Base-by-base conservation (phyloP, 2,797 vertebrate genomes). In the Cryptoblepharus egeriae region DNA sequence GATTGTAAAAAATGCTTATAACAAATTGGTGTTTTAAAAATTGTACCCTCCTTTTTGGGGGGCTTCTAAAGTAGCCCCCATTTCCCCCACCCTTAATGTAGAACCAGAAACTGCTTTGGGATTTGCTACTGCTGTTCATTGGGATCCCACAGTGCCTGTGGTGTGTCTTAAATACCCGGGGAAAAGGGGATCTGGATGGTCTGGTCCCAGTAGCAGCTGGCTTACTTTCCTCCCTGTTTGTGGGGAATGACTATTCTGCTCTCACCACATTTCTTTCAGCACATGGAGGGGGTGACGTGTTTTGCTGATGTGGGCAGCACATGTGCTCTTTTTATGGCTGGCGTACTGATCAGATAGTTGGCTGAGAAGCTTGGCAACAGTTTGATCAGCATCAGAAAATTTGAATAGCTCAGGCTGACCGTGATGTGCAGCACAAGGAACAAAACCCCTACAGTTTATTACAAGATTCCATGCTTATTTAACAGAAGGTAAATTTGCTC, bases 191-290 rank as follows among this genome's bases (percentile, higher is more conserved):
- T 3, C 24, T 55, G n/a, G 35, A 6, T 26, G 63, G 74, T 26
- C n/a, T n/a, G 22, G 42, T 63, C 9, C 61, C 6, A 35, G 39
- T 28, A 3, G 2, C 0, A 2, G 65, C 52, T 52, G n/a, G 9
- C 2, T n/a, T 9, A n/a, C 22, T 64, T n/a, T 20, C n/a, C 18
- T 24, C 9, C 30, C 0, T 2, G 37, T 0, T 1, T 37, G n/a
- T n/a, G 42, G 5, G 35, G 0, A 60, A 0, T 18, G 55, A 4
- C 39, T 22, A 5, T 4, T 35, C 55, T 32, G 18, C 39, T 22
- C 49, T n/a, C 42, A 3, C 75, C 32, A 35, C 24, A 28, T 28
- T 49, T 30, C 32, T 39, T 45, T 24, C 39, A 32, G 57, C n/a
- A 16, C 3, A 61, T n/a, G 20, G 30, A 16, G 42, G 18, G 32